Percentiles rank a stretch among this genome's conserved stretches.
These are phyloP conservation scores for Sylvia borin DNA, from an alignment of 2,797 vertebrate genomes.

Conservation along the genomic window DNA sequence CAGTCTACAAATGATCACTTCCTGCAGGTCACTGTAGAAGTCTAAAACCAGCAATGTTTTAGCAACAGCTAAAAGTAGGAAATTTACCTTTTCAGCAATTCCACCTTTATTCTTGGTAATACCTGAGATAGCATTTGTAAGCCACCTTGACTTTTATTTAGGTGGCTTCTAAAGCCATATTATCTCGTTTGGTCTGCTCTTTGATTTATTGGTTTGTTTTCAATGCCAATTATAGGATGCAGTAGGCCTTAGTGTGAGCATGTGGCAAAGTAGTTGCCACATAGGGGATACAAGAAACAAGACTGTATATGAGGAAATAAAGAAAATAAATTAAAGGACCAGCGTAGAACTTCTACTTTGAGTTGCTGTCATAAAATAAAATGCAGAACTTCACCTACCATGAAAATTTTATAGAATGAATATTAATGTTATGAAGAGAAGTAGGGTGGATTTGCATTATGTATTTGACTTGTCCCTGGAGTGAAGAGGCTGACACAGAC, in stretches of 20 bases:
- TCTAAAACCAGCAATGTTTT: background rate
- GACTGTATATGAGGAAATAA: background rate
- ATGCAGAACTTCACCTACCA: constrained; percentile 38
- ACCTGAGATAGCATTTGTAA: background rate
- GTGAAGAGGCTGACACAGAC: constrained; percentile 25
- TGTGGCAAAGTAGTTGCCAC: background rate
- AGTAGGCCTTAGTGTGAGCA: background rate
- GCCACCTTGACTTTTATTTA: background rate
- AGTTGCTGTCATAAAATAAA: constrained; percentile 35
- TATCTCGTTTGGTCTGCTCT: background rate
- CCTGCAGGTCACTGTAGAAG: background rate
- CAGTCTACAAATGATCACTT: background rate
- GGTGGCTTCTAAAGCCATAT: background rate
- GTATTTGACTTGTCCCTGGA: constrained; percentile 50
- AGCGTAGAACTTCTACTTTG: background rate
- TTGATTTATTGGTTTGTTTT: background rate
- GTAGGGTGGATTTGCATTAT: constrained; percentile 61
- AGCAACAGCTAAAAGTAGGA: background rate
- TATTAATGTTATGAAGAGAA: constrained; percentile 55
- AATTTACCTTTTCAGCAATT: background rate
- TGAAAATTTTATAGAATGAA: constrained; percentile 63
- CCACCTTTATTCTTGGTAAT: background rate
- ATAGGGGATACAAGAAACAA: background rate
- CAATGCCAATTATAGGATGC: background rate
- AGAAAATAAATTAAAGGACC: background rate